These are phyloP conservation scores for Brenthis daphne DNA, from an alignment of 2,888 invertebrate species.

Conservation along the genomic window DNA sequence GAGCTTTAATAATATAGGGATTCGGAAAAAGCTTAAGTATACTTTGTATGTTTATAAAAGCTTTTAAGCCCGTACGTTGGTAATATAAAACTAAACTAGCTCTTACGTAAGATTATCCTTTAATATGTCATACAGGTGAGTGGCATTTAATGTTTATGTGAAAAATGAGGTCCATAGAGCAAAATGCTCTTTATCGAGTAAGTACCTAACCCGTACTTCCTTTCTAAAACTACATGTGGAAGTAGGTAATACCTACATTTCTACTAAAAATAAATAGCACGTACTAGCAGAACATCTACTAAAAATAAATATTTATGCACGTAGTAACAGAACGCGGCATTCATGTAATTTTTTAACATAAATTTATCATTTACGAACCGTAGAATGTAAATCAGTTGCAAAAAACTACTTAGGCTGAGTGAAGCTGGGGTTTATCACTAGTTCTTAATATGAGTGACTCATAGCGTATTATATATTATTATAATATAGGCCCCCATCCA, in stretches of 20 bases:
- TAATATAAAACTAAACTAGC: slow-evolving; percentile 11
- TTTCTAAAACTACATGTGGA: neutral
- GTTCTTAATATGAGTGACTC: neutral
- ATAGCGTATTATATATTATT: slow-evolving; percentile 1
- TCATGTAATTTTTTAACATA: too few species aligned
- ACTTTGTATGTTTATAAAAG: neutral
- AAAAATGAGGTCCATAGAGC: neutral
- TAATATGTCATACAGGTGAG: neutral
- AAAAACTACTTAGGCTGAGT: too few species aligned
- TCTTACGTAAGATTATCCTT: slow-evolving; percentile 1
- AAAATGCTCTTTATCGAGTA: neutral
- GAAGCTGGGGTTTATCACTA: too few species aligned
- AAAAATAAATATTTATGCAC: too few species aligned
- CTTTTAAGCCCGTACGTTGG: slow-evolving; percentile 2
- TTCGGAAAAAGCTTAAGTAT: slow-evolving; percentile 1
- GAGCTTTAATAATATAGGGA: neutral
- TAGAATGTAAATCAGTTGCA: too few species aligned
- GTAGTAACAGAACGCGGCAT: too few species aligned
- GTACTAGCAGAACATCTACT: too few species aligned
- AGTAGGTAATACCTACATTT: too few species aligned
- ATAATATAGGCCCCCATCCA: slow-evolving; percentile 5
- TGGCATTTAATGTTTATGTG: neutral
- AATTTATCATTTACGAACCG: too few species aligned
- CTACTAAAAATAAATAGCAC: too few species aligned
- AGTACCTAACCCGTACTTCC: too few species aligned